Base-by-base conservation (phyloP, 2,797 vertebrate species). In the Macrochelys suwanniensis region DNA sequence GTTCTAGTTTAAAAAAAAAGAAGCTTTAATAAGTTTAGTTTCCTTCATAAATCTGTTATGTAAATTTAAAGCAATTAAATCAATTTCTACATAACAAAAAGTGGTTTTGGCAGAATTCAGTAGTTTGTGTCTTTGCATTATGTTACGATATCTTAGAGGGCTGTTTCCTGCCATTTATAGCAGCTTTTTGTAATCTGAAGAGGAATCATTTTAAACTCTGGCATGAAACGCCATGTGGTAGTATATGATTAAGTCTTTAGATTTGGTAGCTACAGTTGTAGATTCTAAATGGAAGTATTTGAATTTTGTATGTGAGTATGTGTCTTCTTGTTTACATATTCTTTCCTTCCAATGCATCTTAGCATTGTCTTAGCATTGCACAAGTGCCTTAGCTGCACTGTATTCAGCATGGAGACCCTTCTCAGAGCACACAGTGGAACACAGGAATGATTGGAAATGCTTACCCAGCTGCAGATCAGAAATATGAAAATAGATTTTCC, bases 401-500 rank as follows among this genome's bases (percentile, higher is more conserved):
- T 13, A 16, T 28, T 76, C 37, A 90, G n/a, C 19, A 68, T 78
- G 92, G 42, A 83, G 26, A 82, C 7, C 19, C 33, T 16, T 85
- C 56, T 47, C 9, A 5, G 15, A 83, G 76, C 11, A 89, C 57
- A 90, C 19, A n/a, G 8, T 49, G 26, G 85, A 88, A 59, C 28
- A 84, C 10, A 37, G 15, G 15, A 90, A 78, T 5, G 1, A 78
- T 42, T 74, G 83, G 86, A 93, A 83, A 25, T 85, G 16, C 54
- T 86, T 51, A 47, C 51, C 47, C 28, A 49, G 80, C 50, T 37
- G 57, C 1, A 59, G 23, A 80, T 23, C 33, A 92, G 13, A 88
- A 94, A 84, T 7, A 11, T 74, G 59, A 85, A 25, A 45, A 47
- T 51, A 65, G 50, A 92, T 94, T 84, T 82, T 74, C 82, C 17